Percentiles rank a stretch among this genome's conserved stretches.
Conservation (phyloP, 2,113 vertebrate species). For the Phoenicopterus ruber region DNA sequence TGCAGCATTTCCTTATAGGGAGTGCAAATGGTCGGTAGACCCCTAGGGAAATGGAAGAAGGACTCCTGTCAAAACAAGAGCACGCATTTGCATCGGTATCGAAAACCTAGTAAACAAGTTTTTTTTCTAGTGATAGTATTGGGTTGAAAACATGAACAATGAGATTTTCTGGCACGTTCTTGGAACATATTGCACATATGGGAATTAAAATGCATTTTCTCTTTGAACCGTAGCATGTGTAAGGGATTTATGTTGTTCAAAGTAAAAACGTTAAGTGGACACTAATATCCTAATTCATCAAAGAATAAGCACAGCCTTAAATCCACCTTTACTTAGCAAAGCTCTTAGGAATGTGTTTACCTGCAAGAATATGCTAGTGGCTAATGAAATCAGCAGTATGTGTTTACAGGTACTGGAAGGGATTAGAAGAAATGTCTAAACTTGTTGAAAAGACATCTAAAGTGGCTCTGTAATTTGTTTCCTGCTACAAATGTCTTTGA, state of each 20-base stretch:
- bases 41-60: neutral
- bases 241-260: slow-evolving; percentile 50
- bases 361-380: slow-evolving; percentile 10
- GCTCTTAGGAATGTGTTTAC: slow-evolving; percentile 48
- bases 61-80: neutral
- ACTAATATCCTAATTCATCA: slow-evolving; percentile 42
- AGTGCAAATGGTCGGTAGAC: neutral
- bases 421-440: neutral
- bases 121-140: neutral
- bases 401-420: neutral
- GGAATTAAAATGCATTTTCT: slow-evolving; percentile 33
- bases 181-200: neutral
- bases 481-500: slow-evolving; percentile 13
- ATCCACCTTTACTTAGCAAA: slow-evolving; percentile 7
- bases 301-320: slow-evolving; percentile 36
- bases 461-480: neutral
- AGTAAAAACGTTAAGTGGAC: slow-evolving; percentile 14
- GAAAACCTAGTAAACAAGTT: neutral
- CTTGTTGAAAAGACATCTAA: slow-evolving; percentile 5
- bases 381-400: neutral
- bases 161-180: slow-evolving; percentile 38
- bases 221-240: slow-evolving; percentile 5
- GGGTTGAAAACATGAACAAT: neutral
- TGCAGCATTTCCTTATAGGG: neutral
- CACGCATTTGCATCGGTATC: neutral